These are phyloP conservation scores for Gadus macrocephalus DNA, from an alignment of 2,113 vertebrate genomes.

Conservation along the genomic window DNA sequence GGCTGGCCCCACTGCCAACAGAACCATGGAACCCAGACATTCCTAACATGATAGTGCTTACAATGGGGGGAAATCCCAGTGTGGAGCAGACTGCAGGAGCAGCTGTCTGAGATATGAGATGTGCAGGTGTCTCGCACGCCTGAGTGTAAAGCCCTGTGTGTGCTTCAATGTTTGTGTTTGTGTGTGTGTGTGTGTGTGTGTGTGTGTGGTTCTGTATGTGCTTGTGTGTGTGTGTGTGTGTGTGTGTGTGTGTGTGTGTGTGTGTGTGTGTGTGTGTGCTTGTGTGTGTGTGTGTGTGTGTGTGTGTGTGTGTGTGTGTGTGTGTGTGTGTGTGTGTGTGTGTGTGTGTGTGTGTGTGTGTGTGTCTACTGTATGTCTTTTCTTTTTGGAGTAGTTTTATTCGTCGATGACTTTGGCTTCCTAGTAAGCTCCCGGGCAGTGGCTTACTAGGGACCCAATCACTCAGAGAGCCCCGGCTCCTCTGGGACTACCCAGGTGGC, in stretches of 20 bases:
- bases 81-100: slow-evolving; percentile 58
- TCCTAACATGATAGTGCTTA: slow-evolving; percentile 64
- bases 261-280: slow-evolving; percentile 4
- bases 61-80: slow-evolving; percentile 65
- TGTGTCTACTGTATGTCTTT: slow-evolving; percentile 2
- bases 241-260: slow-evolving; percentile 1
- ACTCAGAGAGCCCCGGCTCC: slow-evolving; percentile 79
- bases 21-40: slow-evolving; percentile 62
- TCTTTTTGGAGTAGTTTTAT: slow-evolving; percentile 9
- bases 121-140: slow-evolving; percentile 11
- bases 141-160: slow-evolving; percentile 3
- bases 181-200: slow-evolving; percentile 7
- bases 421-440: slow-evolving; percentile 79
- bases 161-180: not conserved
- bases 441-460: slow-evolving; percentile 87
- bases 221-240: not conserved
- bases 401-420: slow-evolving; percentile 75
- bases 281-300: slow-evolving; percentile 2
- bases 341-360: slow-evolving; percentile 22
- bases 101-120: slow-evolving; percentile 57
- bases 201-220: not conserved
- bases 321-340: not conserved
- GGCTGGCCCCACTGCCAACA: slow-evolving; percentile 64
- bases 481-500: slow-evolving; percentile 73
- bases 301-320: not conserved